These are phyloP conservation scores for Cheilosia impressa DNA, from an alignment of 2,888 invertebrate species.

Conservation along the genomic window DNA sequence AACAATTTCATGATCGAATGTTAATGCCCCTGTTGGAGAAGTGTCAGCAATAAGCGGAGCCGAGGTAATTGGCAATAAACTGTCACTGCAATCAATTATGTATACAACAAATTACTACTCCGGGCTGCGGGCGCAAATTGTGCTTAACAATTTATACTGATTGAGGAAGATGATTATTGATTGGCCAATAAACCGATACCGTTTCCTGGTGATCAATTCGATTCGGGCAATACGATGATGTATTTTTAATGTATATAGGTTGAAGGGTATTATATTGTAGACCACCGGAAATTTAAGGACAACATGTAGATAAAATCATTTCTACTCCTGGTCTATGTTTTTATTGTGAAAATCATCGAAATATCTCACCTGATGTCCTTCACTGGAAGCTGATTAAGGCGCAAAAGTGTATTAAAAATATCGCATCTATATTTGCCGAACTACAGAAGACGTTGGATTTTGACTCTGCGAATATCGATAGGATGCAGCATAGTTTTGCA, in stretches of 20 bases:
- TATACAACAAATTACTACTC: slow-evolving; percentile 55
- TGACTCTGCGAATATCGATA: no score
- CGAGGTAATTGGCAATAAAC: slow-evolving; percentile 46
- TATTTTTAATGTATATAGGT: not conserved
- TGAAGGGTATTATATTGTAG: not conserved
- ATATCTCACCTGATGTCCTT: no score
- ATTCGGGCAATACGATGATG: not conserved
- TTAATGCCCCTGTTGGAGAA: slow-evolving; percentile 14
- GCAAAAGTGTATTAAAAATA: no score
- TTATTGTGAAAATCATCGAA: no score
- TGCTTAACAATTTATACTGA: slow-evolving; percentile 32
- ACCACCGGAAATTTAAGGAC: not conserved
- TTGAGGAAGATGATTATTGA: slow-evolving; percentile 31
- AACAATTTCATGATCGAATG: slow-evolving; percentile 57
- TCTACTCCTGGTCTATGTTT: no score
- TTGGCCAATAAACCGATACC: not conserved
- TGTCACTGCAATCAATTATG: slow-evolving; percentile 56
- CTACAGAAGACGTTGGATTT: no score
- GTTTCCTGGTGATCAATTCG: slow-evolving; percentile 14
- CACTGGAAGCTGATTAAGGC: no score
- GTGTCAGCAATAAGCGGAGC: slow-evolving; percentile 13
- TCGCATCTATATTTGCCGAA: no score
- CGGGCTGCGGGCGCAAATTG: slow-evolving; percentile 36
- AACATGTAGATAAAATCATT: no score
- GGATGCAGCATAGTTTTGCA: no score